phyloP scores from a whole-genome alignment of 1,140 invertebrate species.

The Popillia japonica region DNA sequence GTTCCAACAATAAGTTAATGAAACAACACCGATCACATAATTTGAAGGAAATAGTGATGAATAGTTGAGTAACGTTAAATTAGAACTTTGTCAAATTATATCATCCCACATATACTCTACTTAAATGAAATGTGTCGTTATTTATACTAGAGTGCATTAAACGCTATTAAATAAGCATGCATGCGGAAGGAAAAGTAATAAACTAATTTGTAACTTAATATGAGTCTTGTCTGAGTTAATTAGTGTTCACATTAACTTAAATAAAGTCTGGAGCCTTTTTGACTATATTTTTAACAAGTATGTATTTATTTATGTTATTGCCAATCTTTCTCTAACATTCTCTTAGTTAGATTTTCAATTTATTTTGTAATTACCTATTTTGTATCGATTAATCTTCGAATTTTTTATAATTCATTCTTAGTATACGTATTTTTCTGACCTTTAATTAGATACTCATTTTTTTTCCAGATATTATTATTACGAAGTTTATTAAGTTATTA shows the following conservation, averaged over 20 bases:
- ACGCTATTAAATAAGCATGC: neutral
- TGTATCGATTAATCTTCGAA: too few relatives aligned
- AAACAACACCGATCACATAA: too few relatives aligned
- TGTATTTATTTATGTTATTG: too few relatives aligned
- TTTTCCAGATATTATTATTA: too few relatives aligned
- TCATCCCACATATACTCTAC: neutral
- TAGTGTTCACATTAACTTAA: neutral
- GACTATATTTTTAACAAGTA: neutral
- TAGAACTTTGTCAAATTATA: neutral
- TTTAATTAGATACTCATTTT: too few relatives aligned
- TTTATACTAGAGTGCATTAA: neutral
- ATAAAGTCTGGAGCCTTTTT: neutral
- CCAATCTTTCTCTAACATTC: too few relatives aligned
- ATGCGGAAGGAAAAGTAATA: slow-evolving; percentile 9
- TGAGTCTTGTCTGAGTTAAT: neutral
- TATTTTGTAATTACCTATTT: too few relatives aligned
- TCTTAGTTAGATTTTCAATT: too few relatives aligned
- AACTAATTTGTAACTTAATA: slow-evolving; percentile 32
- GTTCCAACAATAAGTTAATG: neutral
- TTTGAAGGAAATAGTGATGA: neutral
- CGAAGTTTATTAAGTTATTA: too few relatives aligned
- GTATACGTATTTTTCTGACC: too few relatives aligned
- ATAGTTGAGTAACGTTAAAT: neutral
- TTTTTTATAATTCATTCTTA: too few relatives aligned
- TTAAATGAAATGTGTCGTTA: slow-evolving; percentile 14